These are phyloP conservation scores for Papio anubis DNA, from an alignment of 2,113 vertebrate genomes.

Conservation along the genomic window DNA sequence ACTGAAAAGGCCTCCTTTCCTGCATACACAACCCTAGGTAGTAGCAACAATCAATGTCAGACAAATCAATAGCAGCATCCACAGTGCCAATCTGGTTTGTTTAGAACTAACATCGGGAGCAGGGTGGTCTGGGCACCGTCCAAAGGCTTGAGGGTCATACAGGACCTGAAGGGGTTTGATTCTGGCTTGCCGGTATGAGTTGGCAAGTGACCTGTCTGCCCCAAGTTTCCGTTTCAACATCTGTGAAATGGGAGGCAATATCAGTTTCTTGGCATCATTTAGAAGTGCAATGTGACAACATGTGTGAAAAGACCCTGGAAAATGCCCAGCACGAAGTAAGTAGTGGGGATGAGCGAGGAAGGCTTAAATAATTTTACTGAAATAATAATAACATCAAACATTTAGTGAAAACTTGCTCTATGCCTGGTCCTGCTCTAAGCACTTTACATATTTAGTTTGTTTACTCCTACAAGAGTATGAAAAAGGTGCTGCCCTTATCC, in stretches of 20 bases:
- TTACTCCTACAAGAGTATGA: accelerated
- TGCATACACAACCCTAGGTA: background rate
- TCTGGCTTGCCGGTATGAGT: background rate
- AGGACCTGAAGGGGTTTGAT: background rate
- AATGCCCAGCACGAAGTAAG: background rate
- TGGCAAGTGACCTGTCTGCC: background rate
- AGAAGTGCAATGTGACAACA: background rate
- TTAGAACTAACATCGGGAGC: background rate
- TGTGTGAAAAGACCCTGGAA: background rate
- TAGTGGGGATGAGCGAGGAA: accelerated
- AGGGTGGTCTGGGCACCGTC: accelerated
- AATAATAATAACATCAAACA: no score
- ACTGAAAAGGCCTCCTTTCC: background rate
- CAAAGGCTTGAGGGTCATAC: background rate
- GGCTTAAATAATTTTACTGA: background rate
- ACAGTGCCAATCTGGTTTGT: accelerated
- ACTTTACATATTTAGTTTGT: accelerated
- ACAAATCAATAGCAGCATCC: background rate
- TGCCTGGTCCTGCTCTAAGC: background rate
- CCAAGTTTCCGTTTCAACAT: background rate
- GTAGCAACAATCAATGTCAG: background rate
- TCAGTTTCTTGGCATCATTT: background rate
- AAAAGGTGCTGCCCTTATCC: accelerated
- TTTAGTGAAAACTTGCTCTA: background rate
- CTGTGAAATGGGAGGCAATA: background rate